A percentile compares a stretch with the other conserved stretches of the same genome.
These are phyloP conservation scores for Apogon talboti DNA, from an alignment of 2,797 vertebrate genomes.

Conservation along the genomic window DNA sequence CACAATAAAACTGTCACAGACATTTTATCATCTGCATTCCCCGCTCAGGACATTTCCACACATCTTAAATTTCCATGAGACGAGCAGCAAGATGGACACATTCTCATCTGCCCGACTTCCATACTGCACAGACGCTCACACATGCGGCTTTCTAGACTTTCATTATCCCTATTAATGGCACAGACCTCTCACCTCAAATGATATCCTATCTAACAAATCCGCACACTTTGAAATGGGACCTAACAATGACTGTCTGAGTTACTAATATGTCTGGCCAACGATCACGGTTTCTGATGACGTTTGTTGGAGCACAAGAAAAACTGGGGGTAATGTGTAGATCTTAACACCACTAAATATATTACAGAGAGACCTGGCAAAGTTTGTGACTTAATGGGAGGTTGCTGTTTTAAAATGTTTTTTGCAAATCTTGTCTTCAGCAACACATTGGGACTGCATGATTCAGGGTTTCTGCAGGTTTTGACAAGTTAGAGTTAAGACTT, in stretches of 20 bases:
- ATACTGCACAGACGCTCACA: slow-evolving; percentile 14
- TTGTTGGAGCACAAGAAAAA: neutral
- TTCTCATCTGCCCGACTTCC: slow-evolving; percentile 35
- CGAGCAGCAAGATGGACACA: slow-evolving; percentile 55
- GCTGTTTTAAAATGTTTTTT: too few relatives aligned
- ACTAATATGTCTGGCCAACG: neutral
- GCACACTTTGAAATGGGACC: slow-evolving; percentile 1
- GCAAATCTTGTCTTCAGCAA: too few relatives aligned
- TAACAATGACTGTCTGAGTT: neutral
- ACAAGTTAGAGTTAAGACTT: too few relatives aligned
- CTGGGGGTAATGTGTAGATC: neutral
- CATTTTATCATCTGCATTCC: slow-evolving; percentile 72
- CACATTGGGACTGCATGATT: too few relatives aligned
- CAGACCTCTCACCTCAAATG: neutral
- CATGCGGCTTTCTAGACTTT: slow-evolving; percentile 18
- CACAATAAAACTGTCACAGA: slow-evolving; percentile 80
- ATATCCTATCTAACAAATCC: neutral
- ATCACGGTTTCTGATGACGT: neutral
- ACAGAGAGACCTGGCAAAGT: neutral
- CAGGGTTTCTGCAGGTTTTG: too few relatives aligned
- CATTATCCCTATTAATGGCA: slow-evolving; percentile 25
- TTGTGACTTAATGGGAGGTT: too few relatives aligned
- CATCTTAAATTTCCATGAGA: slow-evolving; percentile 73
- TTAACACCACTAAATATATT: too few relatives aligned
- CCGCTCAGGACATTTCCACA: slow-evolving; percentile 63